phyloP scores from a whole-genome alignment of 2,113 vertebrate species.

The Pedetes capensis region DNA sequence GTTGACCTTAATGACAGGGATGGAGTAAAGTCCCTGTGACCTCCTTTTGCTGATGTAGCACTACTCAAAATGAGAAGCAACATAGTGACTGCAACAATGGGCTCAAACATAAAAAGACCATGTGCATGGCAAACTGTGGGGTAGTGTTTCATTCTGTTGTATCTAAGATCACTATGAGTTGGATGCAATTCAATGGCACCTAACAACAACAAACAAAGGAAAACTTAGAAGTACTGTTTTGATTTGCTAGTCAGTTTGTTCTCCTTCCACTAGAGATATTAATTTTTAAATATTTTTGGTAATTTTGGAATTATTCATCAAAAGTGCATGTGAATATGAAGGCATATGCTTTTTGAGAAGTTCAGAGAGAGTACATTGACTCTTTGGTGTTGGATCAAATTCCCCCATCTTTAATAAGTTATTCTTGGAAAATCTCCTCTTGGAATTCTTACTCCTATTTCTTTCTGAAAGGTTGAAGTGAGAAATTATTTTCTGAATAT shows the following conservation, averaged over 20 bases:
- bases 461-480: background rate
- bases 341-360: background rate
- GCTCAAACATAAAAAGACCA: too few species aligned
- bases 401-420: background rate
- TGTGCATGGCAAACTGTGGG: too few species aligned
- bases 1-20: too few species aligned
- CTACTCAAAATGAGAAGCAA: too few species aligned
- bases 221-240: background rate
- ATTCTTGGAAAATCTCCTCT: background rate
- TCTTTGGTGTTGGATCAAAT: background rate
- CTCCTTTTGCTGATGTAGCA: too few species aligned
- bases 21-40: too few species aligned
- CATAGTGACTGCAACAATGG: too few species aligned
- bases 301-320: background rate
- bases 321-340: background rate
- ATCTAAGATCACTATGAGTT: too few species aligned
- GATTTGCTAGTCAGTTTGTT: background rate
- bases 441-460: background rate
- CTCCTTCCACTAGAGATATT: background rate
- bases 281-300: slow-evolving; percentile 5
- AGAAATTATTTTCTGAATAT: background rate
- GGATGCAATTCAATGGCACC: too few species aligned
- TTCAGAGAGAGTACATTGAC: background rate
- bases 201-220: too few species aligned
- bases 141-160: too few species aligned